phyloP scores from a whole-genome alignment of 2,888 invertebrate species.

The Lasius platythorax region DNA sequence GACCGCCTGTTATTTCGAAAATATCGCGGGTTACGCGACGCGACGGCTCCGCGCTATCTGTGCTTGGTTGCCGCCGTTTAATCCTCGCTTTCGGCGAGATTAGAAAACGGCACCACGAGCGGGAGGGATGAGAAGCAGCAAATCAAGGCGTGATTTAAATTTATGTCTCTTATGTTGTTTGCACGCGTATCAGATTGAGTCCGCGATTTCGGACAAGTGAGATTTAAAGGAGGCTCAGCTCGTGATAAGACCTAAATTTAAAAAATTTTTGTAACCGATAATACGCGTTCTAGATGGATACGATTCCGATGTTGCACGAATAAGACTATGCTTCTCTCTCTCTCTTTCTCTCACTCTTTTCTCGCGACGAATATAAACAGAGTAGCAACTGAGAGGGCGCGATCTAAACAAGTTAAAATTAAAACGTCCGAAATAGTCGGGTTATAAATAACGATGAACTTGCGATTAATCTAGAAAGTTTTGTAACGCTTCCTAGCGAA shows the following conservation, averaged over 20 bases:
- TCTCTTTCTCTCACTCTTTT: not conserved
- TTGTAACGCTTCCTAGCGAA: conserved; percentile 16
- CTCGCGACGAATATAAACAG: conserved; percentile 14
- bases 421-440: conserved; percentile 31
- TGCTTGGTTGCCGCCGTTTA: conserved; percentile 26
- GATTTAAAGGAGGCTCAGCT: not conserved
- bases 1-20: conserved; percentile 58
- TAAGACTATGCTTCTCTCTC: not conserved
- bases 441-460: conserved; percentile 40
- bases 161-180: not conserved
- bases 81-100: conserved; percentile 60
- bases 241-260: conserved; percentile 32
- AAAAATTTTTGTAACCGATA: conserved; percentile 11
- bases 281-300: not conserved
- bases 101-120: conserved; percentile 55
- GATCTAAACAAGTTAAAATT: conserved; percentile 52
- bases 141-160: conserved; percentile 26
- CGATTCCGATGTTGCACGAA: not conserved
- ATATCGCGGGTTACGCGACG: conserved; percentile 50
- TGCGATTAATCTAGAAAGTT: conserved; percentile 38
- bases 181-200: conserved; percentile 17
- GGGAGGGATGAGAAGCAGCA: conserved; percentile 42
- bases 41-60: conserved; percentile 32
- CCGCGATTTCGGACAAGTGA: not conserved
- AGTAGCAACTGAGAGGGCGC: conserved; percentile 2